These are phyloP conservation scores for Drosophila orena DNA, from an alignment of 1,140 invertebrate species.

Conservation along the genomic window DNA sequence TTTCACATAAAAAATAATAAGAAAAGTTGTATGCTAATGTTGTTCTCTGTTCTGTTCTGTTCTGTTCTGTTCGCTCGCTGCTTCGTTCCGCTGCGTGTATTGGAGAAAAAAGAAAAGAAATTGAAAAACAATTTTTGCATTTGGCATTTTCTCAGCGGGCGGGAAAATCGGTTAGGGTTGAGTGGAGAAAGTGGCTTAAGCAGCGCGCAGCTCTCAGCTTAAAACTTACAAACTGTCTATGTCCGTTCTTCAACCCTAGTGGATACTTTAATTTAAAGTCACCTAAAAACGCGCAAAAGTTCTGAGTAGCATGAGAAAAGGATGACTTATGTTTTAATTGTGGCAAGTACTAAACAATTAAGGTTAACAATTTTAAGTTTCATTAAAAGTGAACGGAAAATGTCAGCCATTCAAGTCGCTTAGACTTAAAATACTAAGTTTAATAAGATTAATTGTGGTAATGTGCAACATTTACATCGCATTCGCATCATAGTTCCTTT, in stretches of 20 bases:
- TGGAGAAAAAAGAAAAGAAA: constrained; percentile 71
- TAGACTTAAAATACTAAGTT: neutral
- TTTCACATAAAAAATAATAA: constrained; percentile 84
- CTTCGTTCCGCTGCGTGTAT: constrained; percentile 48
- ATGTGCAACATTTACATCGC: neutral
- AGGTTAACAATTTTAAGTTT: too few relatives aligned
- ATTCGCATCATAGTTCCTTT: neutral
- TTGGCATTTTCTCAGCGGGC: constrained; percentile 67
- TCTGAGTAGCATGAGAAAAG: too few relatives aligned
- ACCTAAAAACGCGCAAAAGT: neutral
- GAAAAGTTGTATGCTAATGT: constrained; percentile 83
- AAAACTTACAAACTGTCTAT: constrained; percentile 39
- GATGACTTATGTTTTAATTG: too few relatives aligned
- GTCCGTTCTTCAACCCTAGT: neutral
- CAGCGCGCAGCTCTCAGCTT: constrained; percentile 45
- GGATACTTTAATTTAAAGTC: neutral
- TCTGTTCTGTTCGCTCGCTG: constrained; percentile 1
- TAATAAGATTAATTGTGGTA: neutral
- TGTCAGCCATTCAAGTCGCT: too few relatives aligned
- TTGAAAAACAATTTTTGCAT: constrained; percentile 82
- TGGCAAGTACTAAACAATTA: too few relatives aligned
- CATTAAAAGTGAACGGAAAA: too few relatives aligned
- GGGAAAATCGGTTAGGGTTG: constrained; percentile 12
- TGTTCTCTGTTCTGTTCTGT: constrained; percentile 38
- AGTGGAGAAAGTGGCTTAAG: constrained; percentile 30